Conservation (phyloP, 2,888 invertebrate genomes). For the Hypolimnas misippus region DNA sequence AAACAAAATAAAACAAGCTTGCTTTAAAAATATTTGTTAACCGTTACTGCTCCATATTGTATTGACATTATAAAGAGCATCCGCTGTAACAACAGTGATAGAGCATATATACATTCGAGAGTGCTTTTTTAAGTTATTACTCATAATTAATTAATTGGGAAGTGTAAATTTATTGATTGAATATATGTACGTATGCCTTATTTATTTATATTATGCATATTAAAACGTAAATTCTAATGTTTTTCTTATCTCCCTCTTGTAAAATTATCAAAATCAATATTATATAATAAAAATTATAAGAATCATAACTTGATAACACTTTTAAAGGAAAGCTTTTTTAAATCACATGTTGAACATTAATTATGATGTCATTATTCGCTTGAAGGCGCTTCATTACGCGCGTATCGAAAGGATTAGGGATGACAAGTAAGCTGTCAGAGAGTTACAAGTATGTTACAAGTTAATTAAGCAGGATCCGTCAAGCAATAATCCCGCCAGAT, state of each 20-base stretch:
- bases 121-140: not conserved
- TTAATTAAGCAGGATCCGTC: slow-evolving; percentile 67
- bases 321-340: not conserved
- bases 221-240: too few species aligned
- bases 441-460: slow-evolving; percentile 53
- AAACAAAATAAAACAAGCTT: slow-evolving; percentile 17
- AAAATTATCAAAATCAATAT: too few species aligned
- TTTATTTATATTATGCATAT: too few species aligned
- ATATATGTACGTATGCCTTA: too few species aligned
- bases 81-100: not conserved
- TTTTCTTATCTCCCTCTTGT: too few species aligned
- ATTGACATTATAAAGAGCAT: slow-evolving; percentile 11
- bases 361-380: slow-evolving; percentile 28
- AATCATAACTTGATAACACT: not conserved
- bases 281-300: not conserved
- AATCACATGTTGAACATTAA: slow-evolving; percentile 18
- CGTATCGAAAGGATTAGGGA: slow-evolving; percentile 36
- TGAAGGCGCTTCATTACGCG: slow-evolving; percentile 20
- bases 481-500: slow-evolving; percentile 49
- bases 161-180: too few species aligned
- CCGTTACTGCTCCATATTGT: slow-evolving; percentile 4
- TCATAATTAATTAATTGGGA: too few species aligned
- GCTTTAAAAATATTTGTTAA: slow-evolving; percentile 25
- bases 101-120: not conserved
- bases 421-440: slow-evolving; percentile 49